These are phyloP conservation scores for Tringa solitaria DNA, from an alignment of 2,113 vertebrate genomes.

Conservation along the genomic window DNA sequence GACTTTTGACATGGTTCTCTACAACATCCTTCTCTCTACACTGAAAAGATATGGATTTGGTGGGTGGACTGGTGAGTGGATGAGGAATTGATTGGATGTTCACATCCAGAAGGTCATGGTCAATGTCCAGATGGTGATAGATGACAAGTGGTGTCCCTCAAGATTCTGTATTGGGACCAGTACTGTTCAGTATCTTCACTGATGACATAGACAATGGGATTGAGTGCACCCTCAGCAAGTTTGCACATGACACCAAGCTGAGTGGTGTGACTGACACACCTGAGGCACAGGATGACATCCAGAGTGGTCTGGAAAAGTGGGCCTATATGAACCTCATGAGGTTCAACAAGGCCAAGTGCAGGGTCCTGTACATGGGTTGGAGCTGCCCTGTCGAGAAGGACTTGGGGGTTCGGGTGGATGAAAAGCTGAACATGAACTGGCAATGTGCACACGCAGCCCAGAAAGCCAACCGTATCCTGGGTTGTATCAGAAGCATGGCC, in stretches of 20 bases:
- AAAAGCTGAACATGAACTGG: background rate
- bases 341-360: background rate
- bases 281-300: background rate
- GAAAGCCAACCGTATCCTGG: background rate
- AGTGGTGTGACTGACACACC: background rate
- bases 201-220: background rate
- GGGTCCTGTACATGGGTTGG: background rate
- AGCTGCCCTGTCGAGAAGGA: background rate
- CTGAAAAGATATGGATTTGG: background rate
- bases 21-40: background rate
- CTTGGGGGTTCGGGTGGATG: background rate
- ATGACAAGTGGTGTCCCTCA: background rate
- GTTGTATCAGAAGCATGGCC: background rate
- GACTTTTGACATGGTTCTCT: background rate
- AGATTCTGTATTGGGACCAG: background rate
- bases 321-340: background rate
- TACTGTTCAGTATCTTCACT: background rate
- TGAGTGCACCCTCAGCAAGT: background rate
- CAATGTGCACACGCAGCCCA: background rate
- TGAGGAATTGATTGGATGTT: background rate
- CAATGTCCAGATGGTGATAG: background rate
- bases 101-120: background rate
- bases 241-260: background rate
- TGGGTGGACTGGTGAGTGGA: background rate
- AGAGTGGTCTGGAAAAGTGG: background rate